These are phyloP conservation scores for Ricordea florida DNA, from an alignment of 92 coral and sea anemone species.

Conservation along the genomic window DNA sequence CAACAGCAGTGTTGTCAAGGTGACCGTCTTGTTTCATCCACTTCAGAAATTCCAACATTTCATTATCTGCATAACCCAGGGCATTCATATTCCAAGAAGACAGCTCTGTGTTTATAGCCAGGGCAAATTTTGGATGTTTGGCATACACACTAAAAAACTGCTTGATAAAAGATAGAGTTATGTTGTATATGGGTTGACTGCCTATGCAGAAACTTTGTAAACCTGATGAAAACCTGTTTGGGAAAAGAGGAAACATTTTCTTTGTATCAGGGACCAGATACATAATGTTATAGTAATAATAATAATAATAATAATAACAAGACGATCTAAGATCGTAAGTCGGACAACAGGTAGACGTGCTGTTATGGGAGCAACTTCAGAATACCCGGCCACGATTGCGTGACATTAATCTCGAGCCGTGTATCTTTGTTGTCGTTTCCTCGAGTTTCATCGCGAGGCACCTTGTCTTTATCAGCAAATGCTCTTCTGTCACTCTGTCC, in stretches of 20 bases:
- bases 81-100: slow-evolving; percentile 72
- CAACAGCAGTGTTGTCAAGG: slow-evolving; percentile 68
- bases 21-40: slow-evolving; percentile 71
- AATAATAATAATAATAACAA: no score
- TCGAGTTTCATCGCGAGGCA: no score
- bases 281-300: no score
- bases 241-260: neutral
- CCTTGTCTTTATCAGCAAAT: no score
- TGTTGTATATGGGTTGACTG: slow-evolving; percentile 72
- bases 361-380: no score
- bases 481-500: no score
- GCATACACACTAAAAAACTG: slow-evolving; percentile 73
- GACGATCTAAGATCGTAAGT: no score
- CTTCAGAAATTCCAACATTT: slow-evolving; percentile 58
- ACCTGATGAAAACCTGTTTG: slow-evolving; percentile 31
- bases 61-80: slow-evolving; percentile 60
- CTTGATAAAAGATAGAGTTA: slow-evolving; percentile 57
- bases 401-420: no score
- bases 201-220: slow-evolving; percentile 72
- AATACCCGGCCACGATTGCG: no score
- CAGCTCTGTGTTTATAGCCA: slow-evolving; percentile 68
- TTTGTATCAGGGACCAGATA: no score
- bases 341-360: no score
- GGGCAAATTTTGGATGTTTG: slow-evolving; percentile 72
- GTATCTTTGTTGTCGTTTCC: no score